Percentiles rank a stretch among this genome's conserved stretches.
These are phyloP conservation scores for Zaprionus africanus DNA, from an alignment of 1,140 invertebrate species.

Conservation along the genomic window DNA sequence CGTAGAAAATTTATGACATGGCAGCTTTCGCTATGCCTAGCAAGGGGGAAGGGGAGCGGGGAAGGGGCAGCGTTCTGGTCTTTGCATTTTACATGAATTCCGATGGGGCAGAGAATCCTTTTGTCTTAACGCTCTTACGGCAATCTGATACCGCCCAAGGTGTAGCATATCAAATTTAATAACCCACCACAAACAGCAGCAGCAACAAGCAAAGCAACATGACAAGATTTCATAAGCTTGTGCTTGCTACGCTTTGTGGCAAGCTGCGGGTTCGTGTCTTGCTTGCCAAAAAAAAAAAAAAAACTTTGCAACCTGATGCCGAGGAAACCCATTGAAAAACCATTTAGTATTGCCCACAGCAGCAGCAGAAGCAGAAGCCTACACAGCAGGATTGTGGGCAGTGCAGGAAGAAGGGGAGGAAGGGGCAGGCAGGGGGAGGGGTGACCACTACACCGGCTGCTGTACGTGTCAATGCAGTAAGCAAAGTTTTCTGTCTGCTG, in stretches of 20 bases:
- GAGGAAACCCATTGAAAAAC: constrained; percentile 68
- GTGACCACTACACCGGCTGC: constrained; percentile 17
- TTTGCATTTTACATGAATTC: constrained; percentile 78
- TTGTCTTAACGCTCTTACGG: constrained; percentile 42
- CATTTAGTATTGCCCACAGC: constrained; percentile 66
- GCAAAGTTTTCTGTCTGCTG: constrained; percentile 50
- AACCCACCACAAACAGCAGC: constrained; percentile 60
- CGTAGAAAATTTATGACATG: constrained; percentile 75
- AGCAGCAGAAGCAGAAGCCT: constrained; percentile 40
- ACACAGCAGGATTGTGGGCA: constrained; percentile 14
- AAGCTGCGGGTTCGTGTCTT: constrained; percentile 58
- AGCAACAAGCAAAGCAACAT: constrained; percentile 29
- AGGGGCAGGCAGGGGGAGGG: constrained; percentile 1
- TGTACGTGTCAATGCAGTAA: constrained; percentile 69
- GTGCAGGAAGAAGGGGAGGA: neutral
- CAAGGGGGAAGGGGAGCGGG: neutral
- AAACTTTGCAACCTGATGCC: constrained; percentile 17
- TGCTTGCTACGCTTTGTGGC: constrained; percentile 36
- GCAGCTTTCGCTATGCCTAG: constrained; percentile 73
- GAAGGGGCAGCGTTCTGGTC: constrained; percentile 32
- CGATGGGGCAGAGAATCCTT: constrained; percentile 40
- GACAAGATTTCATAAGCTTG: constrained; percentile 63
- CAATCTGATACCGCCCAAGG: constrained; percentile 77
- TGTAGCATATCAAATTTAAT: constrained; percentile 83
- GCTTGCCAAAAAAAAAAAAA: constrained; percentile 5